phyloP scores from a whole-genome alignment of 1,140 invertebrate species.

The Trichonephila inaurata region DNA sequence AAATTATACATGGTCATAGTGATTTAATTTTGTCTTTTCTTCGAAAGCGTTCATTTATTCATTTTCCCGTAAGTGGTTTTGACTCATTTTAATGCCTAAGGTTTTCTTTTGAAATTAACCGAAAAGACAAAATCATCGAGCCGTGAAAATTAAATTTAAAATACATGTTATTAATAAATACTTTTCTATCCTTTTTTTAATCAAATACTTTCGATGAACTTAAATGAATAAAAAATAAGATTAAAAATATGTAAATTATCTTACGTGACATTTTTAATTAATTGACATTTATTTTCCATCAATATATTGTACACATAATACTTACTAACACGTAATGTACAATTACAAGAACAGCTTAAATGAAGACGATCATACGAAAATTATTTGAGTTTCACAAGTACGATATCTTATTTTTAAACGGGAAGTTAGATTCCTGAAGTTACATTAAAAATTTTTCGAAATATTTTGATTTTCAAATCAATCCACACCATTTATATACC shows the following conservation, averaged over 20 bases:
- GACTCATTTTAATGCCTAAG: not conserved
- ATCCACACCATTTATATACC: not conserved
- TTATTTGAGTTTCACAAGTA: not conserved
- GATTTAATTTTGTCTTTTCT: not conserved
- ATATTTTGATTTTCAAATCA: not conserved
- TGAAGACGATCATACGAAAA: not conserved
- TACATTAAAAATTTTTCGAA: not conserved
- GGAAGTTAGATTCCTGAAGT: not conserved
- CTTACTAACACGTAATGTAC: not conserved
- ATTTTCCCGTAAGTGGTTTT: not conserved
- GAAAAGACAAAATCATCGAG: no score
- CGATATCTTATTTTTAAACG: not conserved
- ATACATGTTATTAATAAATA: not conserved
- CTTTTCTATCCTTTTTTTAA: not conserved
- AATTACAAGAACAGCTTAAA: not conserved
- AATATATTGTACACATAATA: conserved; percentile 16
- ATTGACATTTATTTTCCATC: not conserved
- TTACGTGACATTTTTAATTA: not conserved
- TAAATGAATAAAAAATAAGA: not conserved
- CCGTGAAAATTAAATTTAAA: no score
- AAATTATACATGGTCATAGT: conserved; percentile 15
- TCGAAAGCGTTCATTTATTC: not conserved
- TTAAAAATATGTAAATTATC: not conserved
- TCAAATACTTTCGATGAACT: not conserved
- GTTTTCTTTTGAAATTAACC: not conserved